Percentiles rank a stretch among this genome's conserved stretches.
These are phyloP conservation scores for Helicoverpa assulta DNA, from an alignment of 2,888 invertebrate species.

Conservation along the genomic window DNA sequence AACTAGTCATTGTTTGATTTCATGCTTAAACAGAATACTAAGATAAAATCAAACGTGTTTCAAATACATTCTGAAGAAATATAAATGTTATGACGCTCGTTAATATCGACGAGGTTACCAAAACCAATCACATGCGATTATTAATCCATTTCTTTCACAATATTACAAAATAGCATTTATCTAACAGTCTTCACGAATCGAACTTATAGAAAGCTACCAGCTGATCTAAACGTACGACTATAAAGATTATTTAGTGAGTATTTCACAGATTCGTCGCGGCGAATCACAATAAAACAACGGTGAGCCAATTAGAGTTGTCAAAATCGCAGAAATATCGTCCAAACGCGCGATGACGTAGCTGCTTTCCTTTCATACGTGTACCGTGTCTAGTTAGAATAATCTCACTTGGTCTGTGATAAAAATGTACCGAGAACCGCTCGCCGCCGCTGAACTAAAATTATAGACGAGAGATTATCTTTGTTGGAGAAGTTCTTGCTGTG, in stretches of 20 bases:
- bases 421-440: neutral
- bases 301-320: constrained; percentile 61
- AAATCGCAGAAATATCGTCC: constrained; percentile 59
- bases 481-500: neutral
- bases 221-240: constrained; percentile 38
- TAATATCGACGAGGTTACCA: too few relatives aligned
- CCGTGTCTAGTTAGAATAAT: constrained; percentile 37
- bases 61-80: too few relatives aligned
- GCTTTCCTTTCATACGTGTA: constrained; percentile 51
- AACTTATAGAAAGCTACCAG: constrained; percentile 46
- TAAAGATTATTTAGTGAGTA: constrained; percentile 50
- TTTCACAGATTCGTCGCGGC: constrained; percentile 46
- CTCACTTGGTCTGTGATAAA: constrained; percentile 20
- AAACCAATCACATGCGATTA: neutral
- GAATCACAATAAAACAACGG: constrained; percentile 44
- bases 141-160: constrained; percentile 15
- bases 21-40: too few relatives aligned
- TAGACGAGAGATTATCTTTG: neutral
- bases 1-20: too few relatives aligned
- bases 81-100: too few relatives aligned
- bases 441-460: neutral
- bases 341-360: constrained; percentile 31
- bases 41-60: too few relatives aligned
- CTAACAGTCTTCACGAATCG: constrained; percentile 20
- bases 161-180: constrained; percentile 9